phyloP scores from a whole-genome alignment of 64 coral and sea anemone species.

The Pocillopora damicornis region DNA sequence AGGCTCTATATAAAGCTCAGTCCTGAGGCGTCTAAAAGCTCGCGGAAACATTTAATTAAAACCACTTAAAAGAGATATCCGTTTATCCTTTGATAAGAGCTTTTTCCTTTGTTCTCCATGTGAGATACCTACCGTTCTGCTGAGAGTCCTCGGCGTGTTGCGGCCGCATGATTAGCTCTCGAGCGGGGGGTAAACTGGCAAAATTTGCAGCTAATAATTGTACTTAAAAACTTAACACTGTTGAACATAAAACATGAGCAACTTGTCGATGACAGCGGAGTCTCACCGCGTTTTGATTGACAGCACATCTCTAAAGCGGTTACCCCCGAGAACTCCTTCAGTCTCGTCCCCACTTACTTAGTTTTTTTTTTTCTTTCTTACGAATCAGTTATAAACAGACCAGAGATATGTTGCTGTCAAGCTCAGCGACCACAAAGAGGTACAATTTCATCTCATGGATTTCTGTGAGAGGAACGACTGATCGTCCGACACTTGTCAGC shows the following conservation, averaged over 20 bases:
- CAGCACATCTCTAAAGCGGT: neutral
- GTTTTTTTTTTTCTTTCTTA: neutral
- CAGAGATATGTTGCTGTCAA: too few species aligned
- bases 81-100: slow-evolving; percentile 22
- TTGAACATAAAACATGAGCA: neutral
- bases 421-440: too few species aligned
- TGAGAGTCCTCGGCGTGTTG: neutral
- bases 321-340: neutral
- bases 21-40: slow-evolving; percentile 33
- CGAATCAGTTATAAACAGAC: too few species aligned
- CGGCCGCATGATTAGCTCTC: neutral
- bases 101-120: neutral
- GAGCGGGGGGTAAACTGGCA: slow-evolving; percentile 30
- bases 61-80: slow-evolving; percentile 41
- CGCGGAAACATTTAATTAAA: slow-evolving; percentile 47
- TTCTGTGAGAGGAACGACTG: too few species aligned
- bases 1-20: slow-evolving; percentile 21
- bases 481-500: too few species aligned
- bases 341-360: neutral
- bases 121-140: slow-evolving; percentile 18
- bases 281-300: neutral
- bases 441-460: too few species aligned
- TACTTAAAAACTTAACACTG: slow-evolving; percentile 11
- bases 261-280: neutral
- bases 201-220: slow-evolving; percentile 44